phyloP scores from a whole-genome alignment of 2,113 vertebrate species.

The Pluvianellus socialis region DNA sequence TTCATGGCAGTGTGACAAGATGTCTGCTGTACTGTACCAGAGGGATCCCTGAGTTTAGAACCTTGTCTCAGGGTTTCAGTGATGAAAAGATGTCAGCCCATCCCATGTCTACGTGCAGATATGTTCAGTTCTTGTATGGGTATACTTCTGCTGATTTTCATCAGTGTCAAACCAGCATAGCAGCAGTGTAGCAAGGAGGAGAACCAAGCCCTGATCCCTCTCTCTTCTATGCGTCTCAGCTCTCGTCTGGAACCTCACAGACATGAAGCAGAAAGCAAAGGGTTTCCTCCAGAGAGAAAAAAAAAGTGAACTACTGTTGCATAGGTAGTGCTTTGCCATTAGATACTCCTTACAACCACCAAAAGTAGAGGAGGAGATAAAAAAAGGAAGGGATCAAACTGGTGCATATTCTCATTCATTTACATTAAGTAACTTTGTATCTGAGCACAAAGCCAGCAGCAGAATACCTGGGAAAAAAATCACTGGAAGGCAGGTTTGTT shows the following conservation, averaged over 20 bases:
- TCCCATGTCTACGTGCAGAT: background rate
- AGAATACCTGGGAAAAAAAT: background rate
- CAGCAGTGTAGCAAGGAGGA: background rate
- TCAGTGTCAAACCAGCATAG: background rate
- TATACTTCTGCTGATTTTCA: background rate
- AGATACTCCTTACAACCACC: background rate
- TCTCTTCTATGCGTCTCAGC: fast-evolving
- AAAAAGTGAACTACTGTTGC: background rate
- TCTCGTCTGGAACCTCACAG: background rate
- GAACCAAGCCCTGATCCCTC: background rate
- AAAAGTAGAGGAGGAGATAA: background rate
- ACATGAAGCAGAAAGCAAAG: background rate
- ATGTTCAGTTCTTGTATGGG: background rate
- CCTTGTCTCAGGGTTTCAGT: background rate
- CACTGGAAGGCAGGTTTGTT: background rate
- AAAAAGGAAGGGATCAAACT: background rate
- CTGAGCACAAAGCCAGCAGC: background rate
- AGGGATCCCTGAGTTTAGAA: background rate
- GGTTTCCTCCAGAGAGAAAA: background rate
- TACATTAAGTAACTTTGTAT: background rate
- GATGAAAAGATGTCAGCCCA: background rate
- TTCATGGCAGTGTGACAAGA: background rate
- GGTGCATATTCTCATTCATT: background rate
- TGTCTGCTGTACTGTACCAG: background rate
- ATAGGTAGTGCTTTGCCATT: background rate